These are phyloP conservation scores for Drosophila sucinea DNA, from an alignment of 1,140 invertebrate genomes.

Conservation along the genomic window DNA sequence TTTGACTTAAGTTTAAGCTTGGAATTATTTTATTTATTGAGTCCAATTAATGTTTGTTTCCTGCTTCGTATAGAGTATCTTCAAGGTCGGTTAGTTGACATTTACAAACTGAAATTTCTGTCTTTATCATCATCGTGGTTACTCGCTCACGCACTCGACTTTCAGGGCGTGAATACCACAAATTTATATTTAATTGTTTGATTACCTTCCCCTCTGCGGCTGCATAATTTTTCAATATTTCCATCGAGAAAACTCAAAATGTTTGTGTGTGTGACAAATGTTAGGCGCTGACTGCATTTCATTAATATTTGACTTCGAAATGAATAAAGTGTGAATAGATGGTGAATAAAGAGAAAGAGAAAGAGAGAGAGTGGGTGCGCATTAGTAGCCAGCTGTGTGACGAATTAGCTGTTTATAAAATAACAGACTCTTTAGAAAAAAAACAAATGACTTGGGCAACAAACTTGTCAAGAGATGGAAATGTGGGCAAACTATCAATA, in stretches of 20 bases:
- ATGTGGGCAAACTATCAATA: neutral
- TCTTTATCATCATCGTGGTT: constrained; percentile 1
- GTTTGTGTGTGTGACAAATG: constrained; percentile 70
- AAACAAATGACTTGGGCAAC: constrained; percentile 43
- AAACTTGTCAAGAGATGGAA: constrained; percentile 21
- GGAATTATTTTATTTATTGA: too few relatives aligned
- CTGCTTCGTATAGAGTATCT: neutral
- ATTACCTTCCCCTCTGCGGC: constrained; percentile 44
- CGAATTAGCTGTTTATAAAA: constrained; percentile 67
- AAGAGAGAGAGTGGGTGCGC: constrained; percentile 42
- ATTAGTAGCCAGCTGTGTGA: constrained; percentile 65
- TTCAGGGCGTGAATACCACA: constrained; percentile 74
- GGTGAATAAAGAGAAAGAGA: constrained; percentile 17
- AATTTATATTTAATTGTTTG: constrained; percentile 79
- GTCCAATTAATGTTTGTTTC: too few relatives aligned
- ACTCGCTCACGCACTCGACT: constrained; percentile 14
- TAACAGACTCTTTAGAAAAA: constrained; percentile 39
- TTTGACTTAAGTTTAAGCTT: too few relatives aligned
- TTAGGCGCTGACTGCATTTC: constrained; percentile 59
- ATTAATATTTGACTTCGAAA: constrained; percentile 65
- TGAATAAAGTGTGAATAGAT: constrained; percentile 64
- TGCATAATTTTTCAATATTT: constrained; percentile 80
- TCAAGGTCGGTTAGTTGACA: neutral
- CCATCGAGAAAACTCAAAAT: constrained; percentile 28
- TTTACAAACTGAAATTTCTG: constrained; percentile 12